Evolutionary conservation across 2,797 vertebrate species (phyloP), one percentile per base, ranked within the genome.

Genomic region (Brachymystax lenok): DNA sequence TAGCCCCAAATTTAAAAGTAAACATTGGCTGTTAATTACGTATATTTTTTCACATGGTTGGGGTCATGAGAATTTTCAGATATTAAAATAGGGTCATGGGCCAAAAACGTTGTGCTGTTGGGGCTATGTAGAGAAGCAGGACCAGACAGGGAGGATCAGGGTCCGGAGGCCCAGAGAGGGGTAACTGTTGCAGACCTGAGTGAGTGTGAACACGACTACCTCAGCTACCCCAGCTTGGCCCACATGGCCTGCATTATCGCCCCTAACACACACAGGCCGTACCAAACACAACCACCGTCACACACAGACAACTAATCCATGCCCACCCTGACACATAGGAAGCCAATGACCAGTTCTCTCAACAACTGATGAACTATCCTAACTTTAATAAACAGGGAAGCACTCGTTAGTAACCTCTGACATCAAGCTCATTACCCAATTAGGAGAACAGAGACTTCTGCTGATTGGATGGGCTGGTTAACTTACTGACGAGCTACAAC

Each of bases 241-340:
- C 79, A 78, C 77, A 78, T 80, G 77, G 82, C 52, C 51, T 51
- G 74, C 76, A 80, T 87, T 90, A 87, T 77, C 76, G 77, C 67
- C 82, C 83, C 51, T 79, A 54, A 24, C 75, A 76, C 77, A 40
- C 27, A 17, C 76, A 28, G 10, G 2, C 10, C 40, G 40, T 12
- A 46, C 10, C 10, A 46, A 46, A 46, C 40, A 46, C 2, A 12
- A 13, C 40, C 51, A 59, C 28, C 79, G 68, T 76, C 71, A 70
- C 12, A 77, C 54, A 30, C 63, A 66, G 46, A 71, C 13, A 70
- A 30, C 69, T 86, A 17, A 82, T 87, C 81, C 71, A 76, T 52
- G 71, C 56, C 12, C 21, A 64, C 40, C 40, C 10, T 46, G 40
- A 46, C 40, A 46, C 10, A 12, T 12, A 75, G 64, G 61, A 74